Evolutionary conservation across 2,888 invertebrate genomes (phyloP), one percentile per base, ranked within the genome.

Genomic region (Steinernema carpocapsae): DNA sequence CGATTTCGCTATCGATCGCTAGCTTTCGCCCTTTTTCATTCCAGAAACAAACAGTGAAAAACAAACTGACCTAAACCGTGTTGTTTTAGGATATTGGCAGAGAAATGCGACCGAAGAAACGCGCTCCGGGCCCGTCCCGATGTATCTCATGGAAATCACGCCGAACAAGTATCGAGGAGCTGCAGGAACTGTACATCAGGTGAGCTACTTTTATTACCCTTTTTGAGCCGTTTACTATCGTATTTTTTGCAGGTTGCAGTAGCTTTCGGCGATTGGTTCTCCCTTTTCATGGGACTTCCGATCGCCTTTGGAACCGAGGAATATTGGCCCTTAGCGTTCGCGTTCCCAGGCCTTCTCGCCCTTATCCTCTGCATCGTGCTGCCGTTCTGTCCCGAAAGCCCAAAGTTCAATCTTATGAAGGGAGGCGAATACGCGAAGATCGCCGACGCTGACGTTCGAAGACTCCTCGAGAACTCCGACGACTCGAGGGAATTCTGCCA

Each of bases 91-190:
- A 71, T 85, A 77, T 86, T 89, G 83, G 87, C 88, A 0, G 88
- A 89, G 76, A 81, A 82, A 56, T 87, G 88, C 76, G 89, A 89
- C 26, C 86, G 87, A 1, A 71, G 85, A 84, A 85, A 85, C 74
- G 85, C 84, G 4, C 77, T 89, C 89, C 17, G 88, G 88, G 0
- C 77, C 89, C n/a, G 86, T 88, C 2, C 89, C 89, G 0, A 82
- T 89, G 77, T 89, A 89, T 77, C 80, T 89, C 42, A 88, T 89
- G 77, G 90, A 90, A 80, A 88, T 89, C 48, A 88, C 89, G 0
- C 87, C 89, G 0, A 77, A 84, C 0, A 81, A 83, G 37, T 87
- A 87, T 45, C 85, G 89, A 4, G 90, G 90, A 0, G 88, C 88
- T 3, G 83, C 89, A 7, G 89, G 89, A 0, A 88, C 88, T 0